Conservation (phyloP, 1,140 invertebrate species). For the Scylla paramamosain region DNA sequence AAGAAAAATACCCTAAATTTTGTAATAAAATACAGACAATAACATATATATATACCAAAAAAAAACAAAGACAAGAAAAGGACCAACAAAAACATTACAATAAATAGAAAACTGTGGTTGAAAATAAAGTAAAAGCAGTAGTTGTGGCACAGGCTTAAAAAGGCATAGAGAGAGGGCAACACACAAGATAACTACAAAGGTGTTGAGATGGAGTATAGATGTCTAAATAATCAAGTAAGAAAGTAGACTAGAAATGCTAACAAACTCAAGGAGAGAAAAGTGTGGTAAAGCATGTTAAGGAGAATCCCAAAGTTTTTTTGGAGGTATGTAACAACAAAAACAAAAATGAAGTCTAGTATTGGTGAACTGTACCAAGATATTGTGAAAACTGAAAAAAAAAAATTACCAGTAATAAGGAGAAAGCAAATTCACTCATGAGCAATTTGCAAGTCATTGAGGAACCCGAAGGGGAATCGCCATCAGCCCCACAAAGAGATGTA, state of each 20-base stretch:
- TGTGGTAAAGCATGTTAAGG: neutral
- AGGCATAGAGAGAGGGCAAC: neutral
- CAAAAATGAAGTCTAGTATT: neutral
- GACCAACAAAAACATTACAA: slow-evolving; percentile 14
- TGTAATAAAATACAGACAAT: slow-evolving; percentile 6
- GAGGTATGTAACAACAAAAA: slow-evolving; percentile 27
- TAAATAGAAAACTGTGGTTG: slow-evolving; percentile 50
- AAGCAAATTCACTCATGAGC: neutral
- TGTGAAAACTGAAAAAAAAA: neutral
- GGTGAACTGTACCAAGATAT: neutral
- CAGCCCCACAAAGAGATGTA: neutral
- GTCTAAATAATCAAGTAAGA: slow-evolving; percentile 53
- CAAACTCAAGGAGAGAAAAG: no score
- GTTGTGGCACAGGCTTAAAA: neutral
- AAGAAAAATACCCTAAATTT: slow-evolving; percentile 43
- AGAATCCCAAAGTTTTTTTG: slow-evolving; percentile 39
- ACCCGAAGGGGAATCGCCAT: neutral
- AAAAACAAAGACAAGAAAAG: neutral
- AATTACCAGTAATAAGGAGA: neutral
- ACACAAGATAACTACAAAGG: neutral
- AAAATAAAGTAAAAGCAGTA: no score
- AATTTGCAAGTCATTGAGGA: neutral
- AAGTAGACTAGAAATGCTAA: no score
- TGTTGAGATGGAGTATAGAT: slow-evolving; percentile 41
- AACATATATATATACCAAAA: neutral